A percentile compares a stretch with the other conserved stretches of the same genome.
phyloP scores from a whole-genome alignment of 2,888 invertebrate genomes.

The Xanthia icteritia region DNA sequence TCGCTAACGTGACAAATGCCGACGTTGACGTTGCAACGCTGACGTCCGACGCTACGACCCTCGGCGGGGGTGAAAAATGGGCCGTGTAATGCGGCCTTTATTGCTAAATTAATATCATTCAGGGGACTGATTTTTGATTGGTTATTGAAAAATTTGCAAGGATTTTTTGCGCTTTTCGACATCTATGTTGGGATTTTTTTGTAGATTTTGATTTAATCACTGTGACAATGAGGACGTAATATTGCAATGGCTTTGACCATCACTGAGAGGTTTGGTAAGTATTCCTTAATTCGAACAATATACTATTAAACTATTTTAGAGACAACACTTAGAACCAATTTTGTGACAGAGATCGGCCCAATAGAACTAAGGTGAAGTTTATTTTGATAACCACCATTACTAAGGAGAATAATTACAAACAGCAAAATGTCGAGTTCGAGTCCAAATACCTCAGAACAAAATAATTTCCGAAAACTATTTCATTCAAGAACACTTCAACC shows the following conservation, averaged over 20 bases:
- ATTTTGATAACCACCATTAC: neutral
- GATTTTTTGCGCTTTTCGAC: constrained; percentile 51
- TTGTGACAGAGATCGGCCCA: too few species aligned
- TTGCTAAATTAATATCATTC: constrained; percentile 77
- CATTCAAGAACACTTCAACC: constrained; percentile 4
- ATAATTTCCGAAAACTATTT: neutral
- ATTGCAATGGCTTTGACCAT: neutral
- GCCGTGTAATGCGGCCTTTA: constrained; percentile 72
- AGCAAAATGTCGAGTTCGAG: neutral
- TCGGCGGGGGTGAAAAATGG: constrained; percentile 74
- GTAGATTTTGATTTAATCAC: constrained; percentile 4
- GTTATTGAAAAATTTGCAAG: constrained; percentile 70
- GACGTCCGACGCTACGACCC: constrained; percentile 59
- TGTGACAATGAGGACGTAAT: neutral
- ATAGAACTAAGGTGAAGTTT: neutral
- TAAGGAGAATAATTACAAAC: neutral
- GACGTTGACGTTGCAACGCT: constrained; percentile 69
- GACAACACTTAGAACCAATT: neutral
- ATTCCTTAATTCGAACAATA: neutral
- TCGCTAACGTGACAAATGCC: constrained; percentile 75
- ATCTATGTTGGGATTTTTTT: constrained; percentile 14
- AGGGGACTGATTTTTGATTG: constrained; percentile 68
- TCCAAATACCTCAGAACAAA: neutral
- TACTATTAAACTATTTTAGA: neutral
- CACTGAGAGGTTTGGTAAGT: neutral